Conservation (phyloP, 2,888 invertebrate genomes). For the Thelaira solivaga region DNA sequence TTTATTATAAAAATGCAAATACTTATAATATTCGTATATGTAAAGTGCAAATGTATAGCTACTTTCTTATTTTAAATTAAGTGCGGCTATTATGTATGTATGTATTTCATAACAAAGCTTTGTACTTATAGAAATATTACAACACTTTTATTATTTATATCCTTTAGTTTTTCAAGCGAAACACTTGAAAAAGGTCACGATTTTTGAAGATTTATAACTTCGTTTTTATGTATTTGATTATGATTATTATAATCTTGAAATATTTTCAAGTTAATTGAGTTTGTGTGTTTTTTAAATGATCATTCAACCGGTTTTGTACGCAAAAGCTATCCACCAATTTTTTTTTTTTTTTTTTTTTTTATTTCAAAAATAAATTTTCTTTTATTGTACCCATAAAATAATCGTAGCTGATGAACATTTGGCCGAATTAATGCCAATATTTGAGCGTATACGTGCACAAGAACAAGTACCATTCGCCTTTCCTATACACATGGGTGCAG, state of each 20-base stretch:
- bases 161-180: background rate
- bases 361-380: constrained; percentile 37
- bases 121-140: background rate
- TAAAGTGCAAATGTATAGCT: background rate
- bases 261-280: constrained; percentile 19
- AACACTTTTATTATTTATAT: background rate
- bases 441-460: constrained; percentile 93
- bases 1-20: constrained; percentile 11
- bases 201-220: too few species aligned
- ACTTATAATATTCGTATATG: background rate
- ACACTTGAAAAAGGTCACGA: constrained; percentile 21
- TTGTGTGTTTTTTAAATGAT: constrained; percentile 61
- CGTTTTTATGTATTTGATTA: background rate
- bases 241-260: background rate
- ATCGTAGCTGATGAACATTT: constrained; percentile 92
- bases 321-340: constrained; percentile 28
- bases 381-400: constrained; percentile 45
- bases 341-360: constrained; percentile 34
- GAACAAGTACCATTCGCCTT: constrained; percentile 94
- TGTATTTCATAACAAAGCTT: constrained; percentile 23
- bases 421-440: constrained; percentile 96
- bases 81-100: background rate
- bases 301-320: constrained; percentile 53
- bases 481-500: constrained; percentile 89
- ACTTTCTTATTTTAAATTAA: background rate